Evolutionary conservation across 1,140 invertebrate species (phyloP).

Genomic region (Apis florea): DNA sequence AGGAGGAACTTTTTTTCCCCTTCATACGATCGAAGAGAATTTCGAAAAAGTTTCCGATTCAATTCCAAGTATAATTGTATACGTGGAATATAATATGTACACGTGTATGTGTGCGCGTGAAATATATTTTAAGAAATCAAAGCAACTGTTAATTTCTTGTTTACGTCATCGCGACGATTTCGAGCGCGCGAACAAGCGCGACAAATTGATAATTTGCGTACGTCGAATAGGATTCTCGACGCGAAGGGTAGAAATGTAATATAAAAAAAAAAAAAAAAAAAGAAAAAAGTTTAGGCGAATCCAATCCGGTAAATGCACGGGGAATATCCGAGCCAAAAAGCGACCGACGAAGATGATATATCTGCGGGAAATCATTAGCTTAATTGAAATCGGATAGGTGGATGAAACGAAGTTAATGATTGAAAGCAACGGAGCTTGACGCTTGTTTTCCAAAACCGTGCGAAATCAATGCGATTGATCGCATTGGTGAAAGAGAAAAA

Average conservation of each 20-base stretch:
- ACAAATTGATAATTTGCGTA: too few species aligned
- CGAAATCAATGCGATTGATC: background rate
- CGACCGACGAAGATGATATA: background rate
- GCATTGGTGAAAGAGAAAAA: background rate
- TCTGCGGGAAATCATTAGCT: slow-evolving; percentile 51
- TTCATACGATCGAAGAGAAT: too few species aligned
- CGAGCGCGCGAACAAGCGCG: too few species aligned
- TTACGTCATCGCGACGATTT: too few species aligned
- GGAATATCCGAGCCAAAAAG: slow-evolving; percentile 42
- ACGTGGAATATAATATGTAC: too few species aligned
- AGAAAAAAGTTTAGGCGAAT: slow-evolving; percentile 47
- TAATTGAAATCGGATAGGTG: slow-evolving; percentile 56
- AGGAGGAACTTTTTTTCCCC: too few species aligned
- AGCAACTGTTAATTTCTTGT: too few species aligned
- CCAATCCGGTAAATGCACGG: slow-evolving; percentile 34
- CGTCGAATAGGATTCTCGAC: background rate
- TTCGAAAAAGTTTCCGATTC: too few species aligned
- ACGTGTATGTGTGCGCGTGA: too few species aligned
- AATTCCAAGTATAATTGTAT: too few species aligned
- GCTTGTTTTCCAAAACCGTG: background rate
- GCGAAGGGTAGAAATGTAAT: background rate
- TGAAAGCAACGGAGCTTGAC: background rate
- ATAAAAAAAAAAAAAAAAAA: background rate
- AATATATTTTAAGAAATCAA: too few species aligned
- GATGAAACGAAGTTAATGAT: slow-evolving; percentile 53